Evolutionary conservation across 2,797 vertebrate species (phyloP).

Genomic region (Euphonia xanthogaster): DNA sequence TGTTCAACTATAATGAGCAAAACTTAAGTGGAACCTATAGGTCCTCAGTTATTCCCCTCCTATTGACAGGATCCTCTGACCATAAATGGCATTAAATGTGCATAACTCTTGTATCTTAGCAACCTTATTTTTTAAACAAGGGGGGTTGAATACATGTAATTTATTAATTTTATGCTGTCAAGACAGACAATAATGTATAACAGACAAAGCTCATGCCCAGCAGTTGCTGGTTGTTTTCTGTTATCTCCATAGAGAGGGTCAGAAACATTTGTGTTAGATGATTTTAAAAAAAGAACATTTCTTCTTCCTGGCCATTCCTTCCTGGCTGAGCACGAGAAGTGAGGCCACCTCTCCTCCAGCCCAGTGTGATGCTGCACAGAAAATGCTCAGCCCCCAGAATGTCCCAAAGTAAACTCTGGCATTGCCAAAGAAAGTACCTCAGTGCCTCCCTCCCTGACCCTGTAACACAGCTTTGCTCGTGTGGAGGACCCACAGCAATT

Average conservation of each 20-base stretch:
- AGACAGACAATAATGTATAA: neutral
- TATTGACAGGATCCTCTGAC: neutral
- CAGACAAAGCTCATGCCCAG: neutral
- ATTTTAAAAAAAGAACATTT: neutral
- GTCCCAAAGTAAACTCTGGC: neutral
- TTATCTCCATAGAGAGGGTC: slow-evolving; percentile 34
- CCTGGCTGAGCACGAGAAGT: neutral
- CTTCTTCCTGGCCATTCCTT: neutral
- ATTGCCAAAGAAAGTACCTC: neutral
- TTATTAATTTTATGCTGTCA: slow-evolving; percentile 35
- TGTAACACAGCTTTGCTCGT: neutral
- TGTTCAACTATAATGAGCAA: neutral
- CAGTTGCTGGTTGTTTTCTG: slow-evolving; percentile 1
- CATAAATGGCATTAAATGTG: neutral
- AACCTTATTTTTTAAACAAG: slow-evolving; percentile 42
- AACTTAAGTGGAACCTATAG: neutral
- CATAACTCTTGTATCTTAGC: slow-evolving; percentile 11
- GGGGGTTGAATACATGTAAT: neutral
- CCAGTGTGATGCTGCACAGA: neutral
- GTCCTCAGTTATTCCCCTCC: neutral
- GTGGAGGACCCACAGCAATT: neutral
- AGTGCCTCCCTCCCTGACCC: neutral
- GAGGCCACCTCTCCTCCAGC: neutral
- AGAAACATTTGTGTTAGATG: slow-evolving; percentile 8
- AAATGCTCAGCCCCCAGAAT: neutral